A percentile compares a stretch with the other conserved stretches of the same genome.
These are phyloP conservation scores for Pomacea maculata DNA, from an alignment of 1,140 invertebrate species.

Conservation along the genomic window DNA sequence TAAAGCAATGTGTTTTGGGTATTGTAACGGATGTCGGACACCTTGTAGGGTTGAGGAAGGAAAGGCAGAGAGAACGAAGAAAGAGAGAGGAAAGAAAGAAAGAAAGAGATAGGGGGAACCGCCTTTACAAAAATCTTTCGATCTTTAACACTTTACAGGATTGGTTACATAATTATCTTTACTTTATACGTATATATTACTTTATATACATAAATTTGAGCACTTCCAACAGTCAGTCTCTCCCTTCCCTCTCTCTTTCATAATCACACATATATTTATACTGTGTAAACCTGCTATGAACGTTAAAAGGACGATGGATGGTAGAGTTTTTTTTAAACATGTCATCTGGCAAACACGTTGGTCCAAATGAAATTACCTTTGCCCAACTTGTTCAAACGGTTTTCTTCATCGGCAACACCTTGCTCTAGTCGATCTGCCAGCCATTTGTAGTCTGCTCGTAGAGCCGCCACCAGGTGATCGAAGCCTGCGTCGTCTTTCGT, in stretches of 20 bases:
- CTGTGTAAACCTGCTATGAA: too few relatives aligned
- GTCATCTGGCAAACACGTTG: not conserved
- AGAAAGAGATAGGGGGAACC: too few relatives aligned
- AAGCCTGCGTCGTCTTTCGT: conserved; percentile 36
- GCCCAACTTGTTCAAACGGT: conserved; percentile 13
- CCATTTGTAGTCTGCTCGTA: conserved; percentile 36
- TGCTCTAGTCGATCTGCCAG: conserved; percentile 29
- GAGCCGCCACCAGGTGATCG: conserved; percentile 28
- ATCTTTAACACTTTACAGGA: too few relatives aligned
- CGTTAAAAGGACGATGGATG: too few relatives aligned
- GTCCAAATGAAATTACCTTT: conserved; percentile 8
- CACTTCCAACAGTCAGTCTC: not conserved
- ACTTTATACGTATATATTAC: not conserved
- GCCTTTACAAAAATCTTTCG: too few relatives aligned
- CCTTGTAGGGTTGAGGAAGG: too few relatives aligned
- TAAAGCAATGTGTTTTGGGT: too few relatives aligned
- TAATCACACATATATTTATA: not conserved
- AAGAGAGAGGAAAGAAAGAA: too few relatives aligned
- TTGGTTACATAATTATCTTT: not conserved
- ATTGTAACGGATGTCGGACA: too few relatives aligned
- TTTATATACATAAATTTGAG: not conserved
- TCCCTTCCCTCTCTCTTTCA: not conserved
- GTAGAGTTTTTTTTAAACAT: too few relatives aligned
- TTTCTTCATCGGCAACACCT: conserved; percentile 29
- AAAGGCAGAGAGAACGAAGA: too few relatives aligned